Evolutionary conservation across 2,888 invertebrate genomes (phyloP).

Genomic region (Celastrina argiolus): DNA sequence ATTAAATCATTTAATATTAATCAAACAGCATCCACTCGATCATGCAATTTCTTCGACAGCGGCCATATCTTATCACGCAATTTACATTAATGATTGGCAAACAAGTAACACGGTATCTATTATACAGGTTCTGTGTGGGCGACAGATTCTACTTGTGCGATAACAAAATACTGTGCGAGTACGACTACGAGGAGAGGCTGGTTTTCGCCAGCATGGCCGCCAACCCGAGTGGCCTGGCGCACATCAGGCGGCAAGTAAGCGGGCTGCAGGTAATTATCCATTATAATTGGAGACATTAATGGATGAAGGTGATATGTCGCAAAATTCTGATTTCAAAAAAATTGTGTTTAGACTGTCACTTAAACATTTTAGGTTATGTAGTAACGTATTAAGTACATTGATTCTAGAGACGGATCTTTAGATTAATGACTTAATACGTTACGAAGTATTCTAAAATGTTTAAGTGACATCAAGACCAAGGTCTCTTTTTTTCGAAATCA

Average conservation of each 20-base stretch:
- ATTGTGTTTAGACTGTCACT: too few relatives aligned
- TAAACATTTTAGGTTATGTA: too few relatives aligned
- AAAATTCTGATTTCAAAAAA: too few relatives aligned
- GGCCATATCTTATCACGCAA: slow-evolving; percentile 10
- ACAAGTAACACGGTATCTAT: slow-evolving; percentile 29
- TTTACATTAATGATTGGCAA: slow-evolving; percentile 26
- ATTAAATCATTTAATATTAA: slow-evolving; percentile 5
- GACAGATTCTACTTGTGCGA: slow-evolving; percentile 95
- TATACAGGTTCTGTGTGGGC: slow-evolving; percentile 93
- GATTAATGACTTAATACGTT: too few relatives aligned
- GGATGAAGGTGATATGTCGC: too few relatives aligned
- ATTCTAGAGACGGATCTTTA: too few relatives aligned
- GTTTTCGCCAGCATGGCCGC: slow-evolving; percentile 93
- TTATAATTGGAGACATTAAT: too few relatives aligned
- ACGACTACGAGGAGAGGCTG: slow-evolving; percentile 94
- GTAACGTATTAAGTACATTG: too few relatives aligned
- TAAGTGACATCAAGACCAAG: too few relatives aligned
- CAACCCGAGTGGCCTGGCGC: slow-evolving; percentile 90
- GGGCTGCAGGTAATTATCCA: slow-evolving; percentile 75
- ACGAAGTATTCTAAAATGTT: too few relatives aligned
- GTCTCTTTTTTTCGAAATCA: too few relatives aligned
- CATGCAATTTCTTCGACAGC: slow-evolving; percentile 14
- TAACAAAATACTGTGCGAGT: slow-evolving; percentile 96
- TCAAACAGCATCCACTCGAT: neutral
- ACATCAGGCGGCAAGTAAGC: slow-evolving; percentile 90